Conservation (phyloP, 1,140 invertebrate genomes). For the Polyergus mexicanus region DNA sequence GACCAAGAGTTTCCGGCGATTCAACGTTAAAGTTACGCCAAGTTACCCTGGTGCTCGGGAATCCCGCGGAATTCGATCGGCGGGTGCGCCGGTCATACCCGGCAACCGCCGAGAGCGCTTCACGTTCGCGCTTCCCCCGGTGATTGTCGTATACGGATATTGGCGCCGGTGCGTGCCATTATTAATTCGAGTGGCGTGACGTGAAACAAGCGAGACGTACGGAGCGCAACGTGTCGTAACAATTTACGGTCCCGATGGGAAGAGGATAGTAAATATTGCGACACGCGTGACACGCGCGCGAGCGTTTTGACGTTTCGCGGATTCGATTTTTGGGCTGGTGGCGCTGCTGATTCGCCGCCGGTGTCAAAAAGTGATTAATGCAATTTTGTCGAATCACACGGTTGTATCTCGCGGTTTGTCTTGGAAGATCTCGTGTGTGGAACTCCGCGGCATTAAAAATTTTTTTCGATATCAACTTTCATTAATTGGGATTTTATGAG, state of each 20-base stretch:
- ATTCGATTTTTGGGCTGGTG: not conserved
- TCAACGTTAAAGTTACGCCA: slow-evolving; percentile 8
- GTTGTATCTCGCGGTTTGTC: not conserved
- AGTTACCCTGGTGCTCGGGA: not conserved
- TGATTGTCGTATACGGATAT: not conserved
- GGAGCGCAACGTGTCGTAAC: slow-evolving; percentile 2
- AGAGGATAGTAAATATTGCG: not conserved
- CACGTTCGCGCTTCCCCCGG: not conserved
- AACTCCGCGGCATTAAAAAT: not conserved
- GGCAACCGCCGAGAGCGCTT: not conserved
- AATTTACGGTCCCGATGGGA: slow-evolving; percentile 7
- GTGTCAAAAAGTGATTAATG: slow-evolving; percentile 26
- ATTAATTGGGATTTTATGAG: not conserved
- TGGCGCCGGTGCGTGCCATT: not conserved
- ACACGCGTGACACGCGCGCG: not conserved
- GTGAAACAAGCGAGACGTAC: slow-evolving; percentile 41
- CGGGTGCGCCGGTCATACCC: slow-evolving; percentile 7
- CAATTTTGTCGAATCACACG: slow-evolving; percentile 3
- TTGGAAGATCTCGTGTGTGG: not conserved
- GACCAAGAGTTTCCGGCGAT: not conserved
- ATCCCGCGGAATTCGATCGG: not conserved
- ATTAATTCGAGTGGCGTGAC: slow-evolving; percentile 41
- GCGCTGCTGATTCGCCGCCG: not conserved
- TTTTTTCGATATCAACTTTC: not conserved
- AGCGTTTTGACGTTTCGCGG: slow-evolving; percentile 8